Percentiles rank a stretch among this genome's conserved stretches.
phyloP scores from a whole-genome alignment of 2,113 vertebrate species.

The Mionectes macconnelli region DNA sequence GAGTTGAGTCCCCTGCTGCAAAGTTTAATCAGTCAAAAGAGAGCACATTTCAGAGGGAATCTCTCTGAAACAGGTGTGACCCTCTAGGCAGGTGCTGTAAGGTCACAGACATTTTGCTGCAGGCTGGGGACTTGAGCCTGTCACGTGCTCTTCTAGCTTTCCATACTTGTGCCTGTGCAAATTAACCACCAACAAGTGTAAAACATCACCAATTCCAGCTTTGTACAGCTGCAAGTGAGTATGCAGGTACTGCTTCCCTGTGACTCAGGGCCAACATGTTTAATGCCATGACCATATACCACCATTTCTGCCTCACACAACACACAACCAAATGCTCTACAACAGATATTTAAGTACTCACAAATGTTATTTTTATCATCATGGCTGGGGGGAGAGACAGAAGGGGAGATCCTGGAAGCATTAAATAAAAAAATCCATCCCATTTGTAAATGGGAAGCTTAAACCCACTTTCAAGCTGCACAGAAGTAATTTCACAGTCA shows the following conservation, averaged over 20 bases:
- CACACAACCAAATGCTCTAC: neutral
- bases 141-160: neutral
- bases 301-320: neutral
- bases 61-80: neutral
- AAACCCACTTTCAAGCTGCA: neutral
- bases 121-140: neutral
- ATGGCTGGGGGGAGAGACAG: neutral
- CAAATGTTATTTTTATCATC: neutral
- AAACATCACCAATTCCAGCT: neutral
- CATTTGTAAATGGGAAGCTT: neutral
- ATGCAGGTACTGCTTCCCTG: neutral
- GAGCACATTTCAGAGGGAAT: neutral
- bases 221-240: neutral
- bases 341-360: neutral
- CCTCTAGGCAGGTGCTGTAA: neutral
- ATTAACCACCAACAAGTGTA: neutral
- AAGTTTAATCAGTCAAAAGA: neutral
- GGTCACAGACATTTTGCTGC: neutral
- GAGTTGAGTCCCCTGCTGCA: neutral
- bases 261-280: neutral
- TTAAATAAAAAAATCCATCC: neutral
- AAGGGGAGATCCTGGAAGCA: neutral
- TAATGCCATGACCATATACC: neutral
- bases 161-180: neutral
- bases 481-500: neutral